A percentile compares a stretch with the other conserved stretches of the same genome.
phyloP scores from a whole-genome alignment of 2,888 invertebrate genomes.

The Amphipyra berbera region DNA sequence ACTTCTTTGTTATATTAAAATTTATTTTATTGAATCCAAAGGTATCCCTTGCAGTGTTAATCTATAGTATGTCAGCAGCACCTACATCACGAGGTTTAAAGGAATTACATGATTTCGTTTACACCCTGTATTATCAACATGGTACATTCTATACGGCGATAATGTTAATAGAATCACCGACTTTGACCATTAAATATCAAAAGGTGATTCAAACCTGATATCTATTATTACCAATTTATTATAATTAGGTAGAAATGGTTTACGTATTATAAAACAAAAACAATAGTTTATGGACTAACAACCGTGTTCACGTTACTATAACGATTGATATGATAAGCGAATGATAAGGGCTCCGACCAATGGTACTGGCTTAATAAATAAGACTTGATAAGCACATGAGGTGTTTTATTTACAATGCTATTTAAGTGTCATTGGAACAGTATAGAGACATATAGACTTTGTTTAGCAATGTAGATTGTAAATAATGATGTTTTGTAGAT shows the following conservation, averaged over 20 bases:
- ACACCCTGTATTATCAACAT: too few relatives aligned
- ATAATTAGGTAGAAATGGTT: not conserved
- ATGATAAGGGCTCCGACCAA: conserved; percentile 38
- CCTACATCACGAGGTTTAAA: too few relatives aligned
- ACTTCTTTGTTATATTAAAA: too few relatives aligned
- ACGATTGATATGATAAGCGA: conserved; percentile 56
- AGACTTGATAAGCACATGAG: conserved; percentile 33
- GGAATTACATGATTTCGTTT: too few relatives aligned
- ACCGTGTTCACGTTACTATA: conserved; percentile 38
- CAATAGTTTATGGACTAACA: conserved; percentile 37
- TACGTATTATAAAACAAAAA: conserved; percentile 39
- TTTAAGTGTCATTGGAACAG: conserved; percentile 23
- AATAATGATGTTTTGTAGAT: not conserved
- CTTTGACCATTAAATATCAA: too few relatives aligned
- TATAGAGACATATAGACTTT: not conserved
- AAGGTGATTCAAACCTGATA: too few relatives aligned
- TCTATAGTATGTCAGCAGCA: too few relatives aligned
- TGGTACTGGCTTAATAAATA: conserved; percentile 6
- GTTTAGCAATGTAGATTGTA: not conserved
- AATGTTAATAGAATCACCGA: not conserved
- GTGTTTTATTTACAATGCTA: conserved; percentile 38
- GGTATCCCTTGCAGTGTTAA: too few relatives aligned
- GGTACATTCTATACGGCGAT: too few relatives aligned
- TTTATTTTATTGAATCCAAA: too few relatives aligned
- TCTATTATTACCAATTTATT: not conserved